Base-by-base conservation (phyloP, 2,888 invertebrate species). In the Cistogaster globosa region DNA sequence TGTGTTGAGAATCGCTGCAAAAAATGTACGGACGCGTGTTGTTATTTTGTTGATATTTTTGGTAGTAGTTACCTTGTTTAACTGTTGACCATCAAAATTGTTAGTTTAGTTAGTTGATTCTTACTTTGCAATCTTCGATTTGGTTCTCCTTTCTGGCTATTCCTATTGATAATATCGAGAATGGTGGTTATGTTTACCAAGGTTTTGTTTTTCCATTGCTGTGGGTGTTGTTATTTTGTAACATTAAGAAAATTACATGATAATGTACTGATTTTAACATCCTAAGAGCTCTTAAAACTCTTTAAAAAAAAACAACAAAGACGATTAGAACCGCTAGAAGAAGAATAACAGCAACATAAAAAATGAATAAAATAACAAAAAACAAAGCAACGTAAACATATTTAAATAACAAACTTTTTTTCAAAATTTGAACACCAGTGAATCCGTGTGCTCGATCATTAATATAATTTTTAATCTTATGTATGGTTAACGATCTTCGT, bases 171-270 rank as follows among this genome's bases (percentile, higher is more conserved):
- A 42, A 32, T 63, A 14, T 48, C 6, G 42, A 68, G 14, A 26
- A 69, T 78, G 60, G 48, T 67, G 72, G 32, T 68, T 11, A 42
- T 42, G 12, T 12, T 42, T 42, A 12, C 11, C 1, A 42, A 12
- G 51, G 51, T 68, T 55, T 67, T 62, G 22, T 32, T 82, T 63
- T 85, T 48, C 53, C 36, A 42, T 75, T 65, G 79, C 69, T 78
- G 63, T 75, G 76, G 81, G 77, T 79, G 83, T 86, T 86, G 76
- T 83, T 75, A 79, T 84, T 79, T 81, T 82, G 86, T 77, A 84
- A 72, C 80, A 87, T 86, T 87, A 87, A 83, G 86, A 83, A 88
- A 87, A 87, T 88, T 87, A 88, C 86, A 88, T 87, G 88, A 88
- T 88, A 87, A 87, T 86, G 86, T 87, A 86, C 85, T 86, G 86